These are phyloP conservation scores for Drosophila diplacantha DNA, from an alignment of 2,888 invertebrate genomes.

Conservation along the genomic window DNA sequence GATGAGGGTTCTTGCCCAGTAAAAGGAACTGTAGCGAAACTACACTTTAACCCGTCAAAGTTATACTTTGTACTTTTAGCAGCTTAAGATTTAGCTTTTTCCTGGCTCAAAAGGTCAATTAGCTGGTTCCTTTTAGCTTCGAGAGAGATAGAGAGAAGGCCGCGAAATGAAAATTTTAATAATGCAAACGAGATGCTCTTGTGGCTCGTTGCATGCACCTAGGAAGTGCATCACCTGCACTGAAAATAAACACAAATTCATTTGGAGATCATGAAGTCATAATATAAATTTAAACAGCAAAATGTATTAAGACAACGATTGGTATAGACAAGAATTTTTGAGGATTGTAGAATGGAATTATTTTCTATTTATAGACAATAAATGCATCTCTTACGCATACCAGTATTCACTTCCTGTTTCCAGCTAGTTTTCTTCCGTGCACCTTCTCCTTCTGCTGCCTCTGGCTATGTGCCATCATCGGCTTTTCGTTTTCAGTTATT, in stretches of 20 bases:
- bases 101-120: slow-evolving; percentile 31
- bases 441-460: slow-evolving; percentile 11
- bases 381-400: too few species aligned
- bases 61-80: slow-evolving; percentile 2
- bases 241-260: not conserved
- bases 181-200: slow-evolving; percentile 56
- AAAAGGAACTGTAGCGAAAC: not conserved
- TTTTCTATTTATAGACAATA: not conserved
- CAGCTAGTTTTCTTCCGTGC: not conserved
- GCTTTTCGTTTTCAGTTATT: slow-evolving; percentile 69
- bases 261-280: too few species aligned
- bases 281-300: not conserved
- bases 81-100: slow-evolving; percentile 5
- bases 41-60: not conserved
- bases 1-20: not conserved
- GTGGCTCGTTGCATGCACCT: slow-evolving; percentile 58
- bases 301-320: too few species aligned
- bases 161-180: slow-evolving; percentile 66
- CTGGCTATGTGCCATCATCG: slow-evolving; percentile 63
- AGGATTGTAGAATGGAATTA: not conserved
- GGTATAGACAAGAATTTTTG: not conserved
- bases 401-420: not conserved
- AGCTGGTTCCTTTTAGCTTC: slow-evolving; percentile 27
- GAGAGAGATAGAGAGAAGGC: not conserved
- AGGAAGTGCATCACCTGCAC: slow-evolving; percentile 19